Evolutionary conservation across 2,888 invertebrate genomes (phyloP).

Genomic region (Nysson spinosus): DNA sequence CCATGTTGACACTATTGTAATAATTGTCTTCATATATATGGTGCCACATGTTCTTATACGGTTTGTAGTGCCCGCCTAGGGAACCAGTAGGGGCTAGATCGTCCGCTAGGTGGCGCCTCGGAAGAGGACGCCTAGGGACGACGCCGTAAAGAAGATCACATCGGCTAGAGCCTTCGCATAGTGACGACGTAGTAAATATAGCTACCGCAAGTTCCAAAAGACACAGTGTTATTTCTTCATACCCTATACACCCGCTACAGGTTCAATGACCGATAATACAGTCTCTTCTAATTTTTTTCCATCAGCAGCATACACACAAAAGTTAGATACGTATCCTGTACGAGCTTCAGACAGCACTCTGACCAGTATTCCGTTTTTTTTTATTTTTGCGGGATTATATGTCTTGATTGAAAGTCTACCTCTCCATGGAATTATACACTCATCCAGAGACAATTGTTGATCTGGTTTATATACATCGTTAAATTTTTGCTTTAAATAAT

Average conservation of each 20-base stretch:
- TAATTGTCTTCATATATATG: conserved; percentile 30
- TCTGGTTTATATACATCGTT: conserved; percentile 37
- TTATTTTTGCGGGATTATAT: conserved; percentile 50
- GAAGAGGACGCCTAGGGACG: too few species aligned
- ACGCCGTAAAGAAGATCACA: too few species aligned
- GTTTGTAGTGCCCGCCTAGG: too few species aligned
- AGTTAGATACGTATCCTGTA: conserved; percentile 47
- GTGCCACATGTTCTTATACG: conserved; percentile 29
- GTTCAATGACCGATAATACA: conserved; percentile 20
- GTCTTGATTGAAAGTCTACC: conserved; percentile 48
- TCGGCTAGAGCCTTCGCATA: too few species aligned
- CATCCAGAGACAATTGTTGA: conserved; percentile 46
- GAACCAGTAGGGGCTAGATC: too few species aligned
- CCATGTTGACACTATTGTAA: conserved; percentile 38
- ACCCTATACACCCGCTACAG: too few species aligned
- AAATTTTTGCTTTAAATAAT: conserved; percentile 40
- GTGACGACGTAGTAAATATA: too few species aligned
- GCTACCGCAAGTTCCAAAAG: too few species aligned
- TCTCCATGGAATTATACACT: conserved; percentile 54
- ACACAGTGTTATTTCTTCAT: too few species aligned
- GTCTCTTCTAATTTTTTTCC: conserved; percentile 38
- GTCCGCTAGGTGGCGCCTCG: too few species aligned
- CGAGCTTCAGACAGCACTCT: conserved; percentile 44
- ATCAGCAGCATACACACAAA: conserved; percentile 30
- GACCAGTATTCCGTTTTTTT: conserved; percentile 51